These are phyloP conservation scores for Hemibagrus guttatus DNA, from an alignment of 2,797 vertebrate species.

Conservation along the genomic window DNA sequence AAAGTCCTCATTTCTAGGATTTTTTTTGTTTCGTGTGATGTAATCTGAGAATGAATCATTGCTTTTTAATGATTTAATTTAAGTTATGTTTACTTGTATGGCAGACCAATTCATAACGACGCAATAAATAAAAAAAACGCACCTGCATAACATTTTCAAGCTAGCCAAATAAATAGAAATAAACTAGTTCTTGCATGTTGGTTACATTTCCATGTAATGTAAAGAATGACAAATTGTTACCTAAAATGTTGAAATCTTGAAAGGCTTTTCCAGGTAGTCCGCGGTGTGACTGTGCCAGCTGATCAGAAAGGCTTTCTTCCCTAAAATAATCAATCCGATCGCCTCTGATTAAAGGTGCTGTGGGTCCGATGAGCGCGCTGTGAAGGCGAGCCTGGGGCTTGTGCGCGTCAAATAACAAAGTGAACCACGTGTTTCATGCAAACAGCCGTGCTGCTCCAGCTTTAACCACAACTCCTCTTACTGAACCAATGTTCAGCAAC, in stretches of 20 bases:
- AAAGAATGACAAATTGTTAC: background rate
- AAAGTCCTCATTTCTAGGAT: background rate
- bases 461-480: background rate
- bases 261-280: background rate
- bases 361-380: background rate
- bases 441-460: too few relatives aligned
- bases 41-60: background rate
- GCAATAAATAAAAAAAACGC: too few relatives aligned
- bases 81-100: background rate
- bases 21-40: background rate
- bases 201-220: background rate
- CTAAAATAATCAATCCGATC: background rate
- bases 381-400: background rate
- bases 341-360: background rate
- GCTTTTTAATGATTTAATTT: background rate
- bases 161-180: background rate
- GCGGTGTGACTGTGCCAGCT: background rate
- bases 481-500: background rate
- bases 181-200: background rate
- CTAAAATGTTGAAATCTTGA: background rate
- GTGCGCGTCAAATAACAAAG: background rate
- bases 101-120: background rate
- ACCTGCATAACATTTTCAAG: background rate
- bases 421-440: background rate
- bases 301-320: background rate